phyloP scores from a whole-genome alignment of 2,797 vertebrate genomes.

The Phoxinus dragarum region DNA sequence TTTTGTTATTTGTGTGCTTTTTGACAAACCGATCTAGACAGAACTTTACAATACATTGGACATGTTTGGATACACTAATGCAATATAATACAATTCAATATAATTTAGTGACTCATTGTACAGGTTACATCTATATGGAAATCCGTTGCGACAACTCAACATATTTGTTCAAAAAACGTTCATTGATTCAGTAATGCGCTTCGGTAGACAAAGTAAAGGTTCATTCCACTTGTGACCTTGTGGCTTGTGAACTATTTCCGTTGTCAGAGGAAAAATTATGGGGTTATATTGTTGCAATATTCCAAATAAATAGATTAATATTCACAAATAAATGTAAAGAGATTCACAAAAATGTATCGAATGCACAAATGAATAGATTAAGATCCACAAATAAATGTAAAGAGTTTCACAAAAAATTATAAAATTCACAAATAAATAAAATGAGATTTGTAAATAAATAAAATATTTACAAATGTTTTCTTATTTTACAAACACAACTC shows the following conservation, averaged over 20 bases:
- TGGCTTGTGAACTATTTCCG: not conserved
- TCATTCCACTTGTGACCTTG: not conserved
- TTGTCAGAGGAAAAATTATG: not conserved
- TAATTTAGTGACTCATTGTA: not conserved
- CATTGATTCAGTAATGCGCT: not conserved
- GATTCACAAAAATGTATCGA: no score
- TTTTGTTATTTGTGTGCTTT: not conserved
- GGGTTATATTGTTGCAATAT: no score
- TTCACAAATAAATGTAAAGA: no score
- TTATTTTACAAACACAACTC: no score
- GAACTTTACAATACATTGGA: not conserved
- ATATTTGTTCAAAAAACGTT: rapidly evolving
- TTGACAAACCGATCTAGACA: not conserved
- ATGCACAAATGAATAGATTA: no score
- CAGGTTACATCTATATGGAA: not conserved
- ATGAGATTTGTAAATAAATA: no score
- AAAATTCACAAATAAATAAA: no score
- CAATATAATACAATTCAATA: not conserved
- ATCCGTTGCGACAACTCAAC: not conserved
- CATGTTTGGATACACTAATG: not conserved
- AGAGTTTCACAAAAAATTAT: no score
- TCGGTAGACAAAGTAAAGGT: not conserved
- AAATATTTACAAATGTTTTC: no score
- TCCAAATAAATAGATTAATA: no score
- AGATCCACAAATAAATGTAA: no score